Conservation (phyloP, 2,797 vertebrate species). For the Catostomus latipinnis region DNA sequence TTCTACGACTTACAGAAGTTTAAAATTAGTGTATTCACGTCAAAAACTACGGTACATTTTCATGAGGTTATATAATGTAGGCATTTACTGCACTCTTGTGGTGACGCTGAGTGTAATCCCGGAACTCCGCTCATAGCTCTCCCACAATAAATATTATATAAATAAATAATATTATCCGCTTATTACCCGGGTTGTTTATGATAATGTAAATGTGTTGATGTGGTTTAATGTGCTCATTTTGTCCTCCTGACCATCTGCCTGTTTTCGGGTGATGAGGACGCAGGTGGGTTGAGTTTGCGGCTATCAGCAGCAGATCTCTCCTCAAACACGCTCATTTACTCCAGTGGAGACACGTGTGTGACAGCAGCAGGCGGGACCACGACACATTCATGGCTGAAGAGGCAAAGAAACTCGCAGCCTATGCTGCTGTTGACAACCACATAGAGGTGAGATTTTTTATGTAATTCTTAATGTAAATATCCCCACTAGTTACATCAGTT, state of each 20-base stretch:
- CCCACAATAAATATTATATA: too few relatives aligned
- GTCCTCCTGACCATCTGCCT: neutral
- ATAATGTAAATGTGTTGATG: neutral
- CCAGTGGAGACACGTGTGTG: constrained; percentile 54
- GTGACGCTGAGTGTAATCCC: neutral
- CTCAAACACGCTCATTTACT: neutral
- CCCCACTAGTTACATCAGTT: too few relatives aligned
- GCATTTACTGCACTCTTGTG: constrained; percentile 35
- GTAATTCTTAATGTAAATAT: neutral
- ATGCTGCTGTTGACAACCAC: constrained; percentile 89
- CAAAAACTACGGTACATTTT: too few relatives aligned
- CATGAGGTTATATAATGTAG: neutral
- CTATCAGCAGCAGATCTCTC: constrained; percentile 23
- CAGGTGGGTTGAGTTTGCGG: constrained; percentile 53
- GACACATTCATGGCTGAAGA: constrained; percentile 85
- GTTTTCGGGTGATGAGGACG: constrained; percentile 67
- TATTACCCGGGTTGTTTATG: neutral
- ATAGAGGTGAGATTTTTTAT: constrained; percentile 80
- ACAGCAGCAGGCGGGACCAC: constrained; percentile 36
- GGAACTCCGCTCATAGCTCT: neutral
- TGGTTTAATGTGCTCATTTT: neutral
- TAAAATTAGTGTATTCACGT: too few relatives aligned
- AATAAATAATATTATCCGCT: too few relatives aligned
- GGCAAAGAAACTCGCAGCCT: constrained; percentile 90
- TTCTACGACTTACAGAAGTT: too few relatives aligned